These are phyloP conservation scores for Andrena bucephala DNA, from an alignment of 2,888 invertebrate genomes.

Conservation along the genomic window DNA sequence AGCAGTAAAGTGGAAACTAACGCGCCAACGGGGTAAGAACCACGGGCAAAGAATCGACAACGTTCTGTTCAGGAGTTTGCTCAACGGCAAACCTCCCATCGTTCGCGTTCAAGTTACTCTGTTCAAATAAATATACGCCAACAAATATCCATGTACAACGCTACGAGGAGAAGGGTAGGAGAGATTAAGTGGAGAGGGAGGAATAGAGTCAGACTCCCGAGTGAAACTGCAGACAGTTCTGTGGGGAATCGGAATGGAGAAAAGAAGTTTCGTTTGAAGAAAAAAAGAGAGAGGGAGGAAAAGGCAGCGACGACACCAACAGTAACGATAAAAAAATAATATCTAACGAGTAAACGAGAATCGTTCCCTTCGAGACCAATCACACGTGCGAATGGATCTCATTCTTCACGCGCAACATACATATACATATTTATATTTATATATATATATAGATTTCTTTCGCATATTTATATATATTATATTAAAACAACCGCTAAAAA, in stretches of 20 bases:
- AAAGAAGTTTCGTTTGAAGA: constrained; percentile 4
- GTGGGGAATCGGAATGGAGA: constrained; percentile 28
- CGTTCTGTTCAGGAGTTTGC: neutral
- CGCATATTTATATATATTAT: constrained; percentile 65
- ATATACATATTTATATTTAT: constrained; percentile 59
- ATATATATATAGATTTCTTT: constrained; percentile 39
- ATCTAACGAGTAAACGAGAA: constrained; percentile 41
- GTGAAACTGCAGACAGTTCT: constrained; percentile 17
- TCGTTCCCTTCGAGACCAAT: constrained; percentile 38
- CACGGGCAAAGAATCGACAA: neutral
- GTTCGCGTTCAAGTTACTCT: neutral
- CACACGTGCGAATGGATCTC: constrained; percentile 44
- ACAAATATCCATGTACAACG: constrained; percentile 30
- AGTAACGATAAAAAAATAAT: constrained; percentile 54
- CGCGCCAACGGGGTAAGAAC: neutral
- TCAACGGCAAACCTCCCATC: neutral
- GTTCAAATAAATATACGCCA: constrained; percentile 50
- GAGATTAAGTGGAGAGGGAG: neutral
- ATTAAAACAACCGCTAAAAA: constrained; percentile 76
- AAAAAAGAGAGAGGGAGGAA: constrained; percentile 4
- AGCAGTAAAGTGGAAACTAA: neutral
- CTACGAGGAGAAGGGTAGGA: neutral
- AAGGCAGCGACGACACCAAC: constrained; percentile 43
- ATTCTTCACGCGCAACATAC: constrained; percentile 54
- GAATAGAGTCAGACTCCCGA: constrained; percentile 14